Conservation (phyloP, 2,113 vertebrate species). For the Gavialis gangeticus region DNA sequence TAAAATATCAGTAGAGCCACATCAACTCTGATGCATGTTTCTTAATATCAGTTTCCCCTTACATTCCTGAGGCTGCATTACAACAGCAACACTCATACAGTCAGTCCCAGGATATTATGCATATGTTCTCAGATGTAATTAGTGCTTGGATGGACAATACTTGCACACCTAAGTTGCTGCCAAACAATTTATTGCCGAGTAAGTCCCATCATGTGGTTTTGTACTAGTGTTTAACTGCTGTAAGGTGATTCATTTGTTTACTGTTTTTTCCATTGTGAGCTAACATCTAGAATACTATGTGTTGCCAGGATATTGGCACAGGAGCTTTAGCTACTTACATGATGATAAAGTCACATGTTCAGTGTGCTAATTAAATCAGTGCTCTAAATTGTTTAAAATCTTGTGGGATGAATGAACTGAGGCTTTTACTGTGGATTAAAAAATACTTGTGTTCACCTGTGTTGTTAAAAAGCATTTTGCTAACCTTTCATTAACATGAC, state of each 20-base stretch:
- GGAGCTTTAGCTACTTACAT: not conserved
- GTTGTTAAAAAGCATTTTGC: conserved; percentile 28
- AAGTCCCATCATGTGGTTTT: conserved; percentile 8
- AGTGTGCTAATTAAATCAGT: not conserved
- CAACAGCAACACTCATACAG: not conserved
- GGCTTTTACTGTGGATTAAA: not conserved
- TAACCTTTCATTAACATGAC: conserved; percentile 10
- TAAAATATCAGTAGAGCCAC: conserved; percentile 27
- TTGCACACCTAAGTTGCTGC: not conserved
- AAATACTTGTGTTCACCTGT: not conserved
- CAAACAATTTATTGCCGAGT: not conserved
- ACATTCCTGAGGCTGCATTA: conserved; percentile 47
- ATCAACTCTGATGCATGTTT: not conserved
- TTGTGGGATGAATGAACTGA: not conserved
- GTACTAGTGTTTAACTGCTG: not conserved
- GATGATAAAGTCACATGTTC: not conserved
- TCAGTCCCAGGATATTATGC: not conserved
- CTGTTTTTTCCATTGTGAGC: not conserved
- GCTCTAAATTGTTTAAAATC: not conserved
- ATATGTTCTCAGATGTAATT: not conserved
- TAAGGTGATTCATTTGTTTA: not conserved
- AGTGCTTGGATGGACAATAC: accelerated
- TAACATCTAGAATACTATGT: not conserved
- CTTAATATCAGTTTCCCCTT: conserved; percentile 47
- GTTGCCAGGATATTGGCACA: not conserved